Conservation (phyloP, 2,797 vertebrate species). For the Aulostomus chinensis region DNA sequence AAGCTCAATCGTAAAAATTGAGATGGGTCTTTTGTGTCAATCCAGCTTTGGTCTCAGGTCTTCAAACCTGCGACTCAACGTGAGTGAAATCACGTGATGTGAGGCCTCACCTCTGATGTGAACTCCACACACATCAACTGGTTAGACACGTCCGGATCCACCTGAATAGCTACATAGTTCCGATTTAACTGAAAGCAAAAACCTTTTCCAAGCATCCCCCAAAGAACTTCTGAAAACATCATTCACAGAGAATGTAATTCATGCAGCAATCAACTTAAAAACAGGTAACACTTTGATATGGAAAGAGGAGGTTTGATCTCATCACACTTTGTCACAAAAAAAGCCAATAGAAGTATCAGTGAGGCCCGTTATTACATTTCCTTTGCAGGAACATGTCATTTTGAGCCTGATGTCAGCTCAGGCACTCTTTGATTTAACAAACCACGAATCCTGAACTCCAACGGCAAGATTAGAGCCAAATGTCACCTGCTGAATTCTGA, state of each 20-base stretch:
- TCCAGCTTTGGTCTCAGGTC: too few species aligned
- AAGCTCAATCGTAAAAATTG: too few species aligned
- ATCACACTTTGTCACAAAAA: neutral
- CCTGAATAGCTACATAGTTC: too few species aligned
- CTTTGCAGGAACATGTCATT: slow-evolving; percentile 61
- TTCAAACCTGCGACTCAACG: too few species aligned
- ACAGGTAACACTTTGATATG: neutral
- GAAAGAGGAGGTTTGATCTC: neutral
- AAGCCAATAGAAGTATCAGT: slow-evolving; percentile 13
- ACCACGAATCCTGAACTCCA: slow-evolving; percentile 36
- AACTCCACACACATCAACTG: too few species aligned
- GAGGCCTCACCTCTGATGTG: too few species aligned
- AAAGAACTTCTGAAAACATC: too few species aligned
- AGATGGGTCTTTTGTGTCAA: too few species aligned
- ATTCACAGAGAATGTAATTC: neutral
- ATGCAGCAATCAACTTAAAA: neutral
- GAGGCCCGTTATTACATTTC: slow-evolving; percentile 45
- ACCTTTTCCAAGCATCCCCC: too few species aligned
- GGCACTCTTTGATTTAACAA: slow-evolving; percentile 64
- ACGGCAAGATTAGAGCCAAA: slow-evolving; percentile 59
- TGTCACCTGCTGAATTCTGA: slow-evolving; percentile 56
- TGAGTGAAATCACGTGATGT: too few species aligned
- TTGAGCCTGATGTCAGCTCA: slow-evolving; percentile 54
- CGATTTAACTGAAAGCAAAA: too few species aligned
- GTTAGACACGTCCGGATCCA: too few species aligned